phyloP scores from a whole-genome alignment of 2,888 invertebrate species.

The Drosophila niveifrons region DNA sequence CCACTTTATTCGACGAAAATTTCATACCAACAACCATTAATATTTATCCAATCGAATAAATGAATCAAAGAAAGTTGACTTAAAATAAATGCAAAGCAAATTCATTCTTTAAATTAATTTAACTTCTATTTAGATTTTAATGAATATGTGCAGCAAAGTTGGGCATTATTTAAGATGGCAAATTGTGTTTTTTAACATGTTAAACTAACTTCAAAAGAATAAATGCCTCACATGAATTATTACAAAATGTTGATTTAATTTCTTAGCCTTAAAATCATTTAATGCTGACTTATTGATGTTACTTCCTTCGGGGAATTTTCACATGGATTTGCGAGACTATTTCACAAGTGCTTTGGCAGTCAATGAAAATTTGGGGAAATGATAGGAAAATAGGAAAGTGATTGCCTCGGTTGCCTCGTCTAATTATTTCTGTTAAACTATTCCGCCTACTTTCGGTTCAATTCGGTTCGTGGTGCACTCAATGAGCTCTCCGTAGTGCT shows the following conservation, averaged over 20 bases:
- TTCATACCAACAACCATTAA: no score
- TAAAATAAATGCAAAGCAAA: no score
- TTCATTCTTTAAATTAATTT: no score
- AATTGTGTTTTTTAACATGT: no score
- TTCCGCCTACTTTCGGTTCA: conserved; percentile 16
- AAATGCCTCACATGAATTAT: neutral
- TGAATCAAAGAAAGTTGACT: no score
- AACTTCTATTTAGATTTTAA: no score
- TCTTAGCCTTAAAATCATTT: neutral
- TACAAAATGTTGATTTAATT: no score
- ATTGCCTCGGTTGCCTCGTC: conserved; percentile 6
- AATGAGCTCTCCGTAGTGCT: conserved; percentile 10
- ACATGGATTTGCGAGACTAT: neutral
- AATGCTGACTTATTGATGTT: conserved; percentile 7
- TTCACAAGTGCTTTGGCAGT: neutral
- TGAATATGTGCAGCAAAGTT: no score
- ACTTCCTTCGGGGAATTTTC: neutral
- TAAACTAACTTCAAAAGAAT: neutral
- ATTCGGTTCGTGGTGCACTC: conserved; percentile 39
- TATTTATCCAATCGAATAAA: no score
- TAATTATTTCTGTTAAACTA: conserved; percentile 22
- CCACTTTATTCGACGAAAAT: no score
- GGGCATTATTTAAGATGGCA: no score
- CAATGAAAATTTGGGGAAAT: neutral
- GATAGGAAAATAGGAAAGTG: conserved; percentile 14